Evolutionary conservation across 2,113 vertebrate genomes (phyloP).

Genomic region (Chamaea fasciata): DNA sequence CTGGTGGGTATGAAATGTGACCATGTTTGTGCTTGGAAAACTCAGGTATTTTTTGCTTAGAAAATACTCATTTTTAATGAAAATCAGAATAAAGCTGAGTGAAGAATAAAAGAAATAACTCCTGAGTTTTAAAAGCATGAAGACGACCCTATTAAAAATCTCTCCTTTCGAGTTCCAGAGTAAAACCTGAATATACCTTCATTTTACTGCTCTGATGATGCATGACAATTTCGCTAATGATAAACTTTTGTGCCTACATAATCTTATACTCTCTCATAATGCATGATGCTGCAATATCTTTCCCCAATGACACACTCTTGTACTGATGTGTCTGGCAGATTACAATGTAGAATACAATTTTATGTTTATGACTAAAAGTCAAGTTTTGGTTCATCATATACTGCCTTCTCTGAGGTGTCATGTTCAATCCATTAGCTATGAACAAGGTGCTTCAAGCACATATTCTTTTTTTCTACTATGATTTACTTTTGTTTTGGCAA

Average conservation of each 20-base stretch:
- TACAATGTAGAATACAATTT: conserved; percentile 30
- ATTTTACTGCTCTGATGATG: not conserved
- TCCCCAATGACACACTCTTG: not conserved
- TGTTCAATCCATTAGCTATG: conserved; percentile 15
- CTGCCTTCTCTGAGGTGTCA: conserved; percentile 52
- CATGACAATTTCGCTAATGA: not conserved
- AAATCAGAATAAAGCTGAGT: not conserved
- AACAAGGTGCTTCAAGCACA: conserved; percentile 54
- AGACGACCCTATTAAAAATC: not conserved
- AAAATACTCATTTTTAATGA: not conserved
- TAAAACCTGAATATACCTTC: not conserved
- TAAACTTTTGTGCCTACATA: not conserved
- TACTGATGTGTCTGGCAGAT: not conserved
- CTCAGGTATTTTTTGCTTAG: not conserved
- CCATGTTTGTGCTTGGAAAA: not conserved
- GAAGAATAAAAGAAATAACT: not conserved
- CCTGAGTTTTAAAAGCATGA: not conserved
- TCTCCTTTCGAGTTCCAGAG: not conserved
- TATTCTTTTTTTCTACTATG: conserved; percentile 54
- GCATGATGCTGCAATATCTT: not conserved
- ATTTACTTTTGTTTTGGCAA: conserved; percentile 64
- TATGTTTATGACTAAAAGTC: conserved; percentile 37
- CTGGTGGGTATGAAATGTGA: not conserved
- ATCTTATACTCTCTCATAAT: not conserved
- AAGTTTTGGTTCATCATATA: conserved; percentile 29